Evolutionary conservation across 2,797 vertebrate species (phyloP).

Genomic region (Sebastes trivittatus): DNA sequence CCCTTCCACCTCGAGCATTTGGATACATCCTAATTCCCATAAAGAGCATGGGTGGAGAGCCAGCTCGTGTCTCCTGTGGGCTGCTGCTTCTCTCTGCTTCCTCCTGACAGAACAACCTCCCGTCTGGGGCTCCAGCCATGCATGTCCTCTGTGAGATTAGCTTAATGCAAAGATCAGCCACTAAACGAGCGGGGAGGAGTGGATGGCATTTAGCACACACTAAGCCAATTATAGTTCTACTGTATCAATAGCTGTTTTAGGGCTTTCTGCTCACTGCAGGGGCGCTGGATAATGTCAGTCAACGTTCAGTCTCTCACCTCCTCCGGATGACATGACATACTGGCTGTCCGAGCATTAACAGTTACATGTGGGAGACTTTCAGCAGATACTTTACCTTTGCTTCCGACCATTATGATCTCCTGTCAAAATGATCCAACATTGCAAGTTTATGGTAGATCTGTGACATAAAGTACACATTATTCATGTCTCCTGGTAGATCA

Average conservation of each 20-base stretch:
- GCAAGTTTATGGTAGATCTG: background rate
- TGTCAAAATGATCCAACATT: background rate
- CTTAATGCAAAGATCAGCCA: constrained; percentile 26
- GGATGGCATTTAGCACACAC: constrained; percentile 23
- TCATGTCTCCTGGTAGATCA: background rate
- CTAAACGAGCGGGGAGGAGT: constrained; percentile 24
- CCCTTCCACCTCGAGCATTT: background rate
- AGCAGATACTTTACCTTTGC: background rate
- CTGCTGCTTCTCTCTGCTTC: background rate
- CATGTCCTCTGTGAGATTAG: constrained; percentile 14
- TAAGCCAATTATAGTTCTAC: background rate
- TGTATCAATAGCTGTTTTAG: constrained; percentile 2
- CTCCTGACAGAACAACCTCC: background rate
- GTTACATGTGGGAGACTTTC: background rate
- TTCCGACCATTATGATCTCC: background rate
- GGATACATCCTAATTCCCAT: background rate
- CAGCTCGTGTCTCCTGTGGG: background rate
- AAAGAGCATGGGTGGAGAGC: background rate
- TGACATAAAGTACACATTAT: background rate
- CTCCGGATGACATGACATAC: background rate
- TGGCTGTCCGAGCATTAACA: background rate
- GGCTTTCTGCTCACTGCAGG: background rate
- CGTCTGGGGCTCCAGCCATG: constrained; percentile 24
- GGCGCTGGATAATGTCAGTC: background rate
- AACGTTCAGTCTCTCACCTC: background rate